Evolutionary conservation across 2,888 invertebrate species (phyloP).

Genomic region (Tachina grossa): DNA sequence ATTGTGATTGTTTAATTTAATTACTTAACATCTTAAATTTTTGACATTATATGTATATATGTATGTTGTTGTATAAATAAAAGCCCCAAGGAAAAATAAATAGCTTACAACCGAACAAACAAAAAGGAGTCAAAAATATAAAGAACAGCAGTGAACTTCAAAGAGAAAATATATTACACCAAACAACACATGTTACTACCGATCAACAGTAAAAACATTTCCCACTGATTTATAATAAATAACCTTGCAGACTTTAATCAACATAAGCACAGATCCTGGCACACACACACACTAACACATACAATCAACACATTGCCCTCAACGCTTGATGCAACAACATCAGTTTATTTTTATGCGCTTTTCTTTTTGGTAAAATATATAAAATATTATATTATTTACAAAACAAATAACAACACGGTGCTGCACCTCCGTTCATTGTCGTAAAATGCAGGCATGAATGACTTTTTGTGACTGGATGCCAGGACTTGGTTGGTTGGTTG

Average conservation of each 20-base stretch:
- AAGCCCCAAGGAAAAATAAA: slow-evolving; percentile 62
- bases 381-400: slow-evolving; percentile 49
- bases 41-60: background rate
- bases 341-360: slow-evolving; percentile 26
- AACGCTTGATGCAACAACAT: too few species aligned
- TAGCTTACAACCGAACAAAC: slow-evolving; percentile 32
- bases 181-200: slow-evolving; percentile 61
- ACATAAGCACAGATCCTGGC: slow-evolving; percentile 21
- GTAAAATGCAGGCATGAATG: slow-evolving; percentile 57
- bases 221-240: slow-evolving; percentile 71
- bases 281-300: background rate
- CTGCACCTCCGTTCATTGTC: slow-evolving; percentile 43
- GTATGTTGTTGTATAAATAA: slow-evolving; percentile 52
- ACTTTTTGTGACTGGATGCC: slow-evolving; percentile 59
- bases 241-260: slow-evolving; percentile 61
- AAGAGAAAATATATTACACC: background rate
- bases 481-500: slow-evolving; percentile 50
- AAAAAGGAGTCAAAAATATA: background rate
- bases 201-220: slow-evolving; percentile 70
- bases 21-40: slow-evolving; percentile 55
- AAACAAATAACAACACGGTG: slow-evolving; percentile 61
- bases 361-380: slow-evolving; percentile 30
- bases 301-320: slow-evolving; percentile 11
- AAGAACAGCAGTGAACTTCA: slow-evolving; percentile 2
- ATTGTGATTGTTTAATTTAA: slow-evolving; percentile 13